A percentile compares a stretch with the other conserved stretches of the same genome.
These are phyloP conservation scores for Geodia barretti DNA, from an alignment of 37 sponge, comb jelly and placozoan species.

Conservation along the genomic window DNA sequence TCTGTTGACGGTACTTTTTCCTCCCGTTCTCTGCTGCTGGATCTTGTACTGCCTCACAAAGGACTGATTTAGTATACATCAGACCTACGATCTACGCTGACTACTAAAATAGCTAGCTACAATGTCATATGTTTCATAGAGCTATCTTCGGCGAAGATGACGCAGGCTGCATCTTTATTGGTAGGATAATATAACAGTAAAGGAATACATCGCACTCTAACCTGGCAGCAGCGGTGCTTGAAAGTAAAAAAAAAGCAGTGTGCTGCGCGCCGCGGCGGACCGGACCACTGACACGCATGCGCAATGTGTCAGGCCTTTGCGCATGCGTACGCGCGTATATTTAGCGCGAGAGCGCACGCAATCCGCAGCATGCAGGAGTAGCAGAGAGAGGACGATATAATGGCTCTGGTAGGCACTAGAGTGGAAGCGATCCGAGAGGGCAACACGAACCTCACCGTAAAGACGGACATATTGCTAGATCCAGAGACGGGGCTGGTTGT, in stretches of 20 bases:
- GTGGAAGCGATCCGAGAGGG: not conserved
- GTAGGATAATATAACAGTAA: not conserved
- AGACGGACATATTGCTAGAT: not conserved
- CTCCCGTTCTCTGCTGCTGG: not conserved
- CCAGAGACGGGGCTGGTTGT: not conserved
- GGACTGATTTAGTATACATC: too few species aligned
- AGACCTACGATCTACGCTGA: too few species aligned
- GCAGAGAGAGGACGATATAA: too few species aligned
- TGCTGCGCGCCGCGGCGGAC: too few species aligned
- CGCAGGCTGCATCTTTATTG: too few species aligned
- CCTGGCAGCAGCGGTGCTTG: too few species aligned
- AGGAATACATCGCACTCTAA: not conserved
- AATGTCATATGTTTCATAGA: too few species aligned
- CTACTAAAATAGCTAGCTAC: too few species aligned
- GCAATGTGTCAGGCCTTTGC: too few species aligned
- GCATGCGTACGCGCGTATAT: not conserved
- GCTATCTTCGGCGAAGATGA: too few species aligned
- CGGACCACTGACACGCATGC: too few species aligned
- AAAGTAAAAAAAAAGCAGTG: too few species aligned
- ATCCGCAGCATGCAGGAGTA: not conserved
- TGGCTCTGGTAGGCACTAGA: not conserved
- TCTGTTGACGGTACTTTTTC: not conserved
- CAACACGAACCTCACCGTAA: not conserved
- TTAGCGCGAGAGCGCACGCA: not conserved
- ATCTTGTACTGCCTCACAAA: not conserved